Conservation (phyloP, 53 echinoderm and acorn worm genomes). For the Echinometra lucunter region DNA sequence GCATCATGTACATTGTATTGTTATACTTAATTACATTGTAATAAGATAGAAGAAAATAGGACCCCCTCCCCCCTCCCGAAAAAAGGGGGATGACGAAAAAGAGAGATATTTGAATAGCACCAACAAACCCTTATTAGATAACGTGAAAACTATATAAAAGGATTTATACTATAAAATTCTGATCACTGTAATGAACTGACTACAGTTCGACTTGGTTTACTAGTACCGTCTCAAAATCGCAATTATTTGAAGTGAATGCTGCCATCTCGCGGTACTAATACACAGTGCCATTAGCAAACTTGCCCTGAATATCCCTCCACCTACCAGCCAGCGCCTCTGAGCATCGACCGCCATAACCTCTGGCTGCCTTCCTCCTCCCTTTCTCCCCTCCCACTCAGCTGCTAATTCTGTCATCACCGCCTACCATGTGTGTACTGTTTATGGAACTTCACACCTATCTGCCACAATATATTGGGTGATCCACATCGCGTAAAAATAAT, state of each 20-base stretch:
- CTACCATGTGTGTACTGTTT: conserved; percentile 48
- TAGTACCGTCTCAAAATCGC: no score
- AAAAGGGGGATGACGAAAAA: no score
- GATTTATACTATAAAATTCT: no score
- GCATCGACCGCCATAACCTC: conserved; percentile 31
- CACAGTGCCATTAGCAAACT: not conserved
- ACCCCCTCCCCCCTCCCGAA: no score
- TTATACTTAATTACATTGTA: no score
- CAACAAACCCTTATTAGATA: no score
- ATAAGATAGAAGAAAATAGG: no score
- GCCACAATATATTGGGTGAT: conserved; percentile 54
- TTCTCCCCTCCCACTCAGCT: not conserved
- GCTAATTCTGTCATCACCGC: conserved; percentile 64
- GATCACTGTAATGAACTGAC: no score
- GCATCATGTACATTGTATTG: no score
- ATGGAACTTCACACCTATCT: conserved; percentile 57
- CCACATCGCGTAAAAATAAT: conserved; percentile 46
- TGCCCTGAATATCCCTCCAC: not conserved
- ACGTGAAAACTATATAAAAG: no score
- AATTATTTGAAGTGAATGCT: not conserved
- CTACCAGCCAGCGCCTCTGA: not conserved
- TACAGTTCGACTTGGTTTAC: no score
- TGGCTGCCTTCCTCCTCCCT: not conserved
- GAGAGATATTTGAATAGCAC: no score
- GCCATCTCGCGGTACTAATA: not conserved